Evolutionary conservation across 2,888 invertebrate species (phyloP).

Genomic region (Eumacrocentrus americanus): DNA sequence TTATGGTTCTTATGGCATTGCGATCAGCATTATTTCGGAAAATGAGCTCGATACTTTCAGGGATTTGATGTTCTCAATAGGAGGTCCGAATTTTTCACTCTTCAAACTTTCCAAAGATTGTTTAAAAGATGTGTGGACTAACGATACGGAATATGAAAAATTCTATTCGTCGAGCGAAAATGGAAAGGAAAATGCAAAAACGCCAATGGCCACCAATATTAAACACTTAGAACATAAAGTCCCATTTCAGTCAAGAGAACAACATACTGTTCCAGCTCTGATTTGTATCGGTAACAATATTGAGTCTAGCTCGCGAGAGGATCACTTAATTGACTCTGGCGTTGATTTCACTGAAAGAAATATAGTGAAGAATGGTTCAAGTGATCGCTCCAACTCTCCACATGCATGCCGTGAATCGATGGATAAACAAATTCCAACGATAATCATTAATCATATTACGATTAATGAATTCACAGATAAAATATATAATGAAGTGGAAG

Average conservation of each 20-base stretch:
- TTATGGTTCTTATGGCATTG: slow-evolving; percentile 85
- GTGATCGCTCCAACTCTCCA: too few relatives aligned
- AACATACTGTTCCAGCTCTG: not conserved
- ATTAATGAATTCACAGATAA: not conserved
- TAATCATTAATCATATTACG: too few relatives aligned
- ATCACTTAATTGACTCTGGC: too few relatives aligned
- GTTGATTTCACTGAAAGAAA: too few relatives aligned
- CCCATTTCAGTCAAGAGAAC: not conserved
- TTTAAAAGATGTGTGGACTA: slow-evolving; percentile 51
- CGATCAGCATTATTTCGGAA: slow-evolving; percentile 76
- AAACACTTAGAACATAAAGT: not conserved
- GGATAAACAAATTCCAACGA: too few relatives aligned
- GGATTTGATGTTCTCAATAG: slow-evolving; percentile 66
- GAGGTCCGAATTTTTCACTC: slow-evolving; percentile 64
- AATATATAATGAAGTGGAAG: not conserved
- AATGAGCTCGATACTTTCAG: slow-evolving; percentile 69
- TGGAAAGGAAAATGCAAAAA: not conserved
- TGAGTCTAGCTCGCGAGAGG: too few relatives aligned
- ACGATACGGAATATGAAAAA: not conserved
- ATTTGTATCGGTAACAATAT: too few relatives aligned
- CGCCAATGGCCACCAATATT: not conserved
- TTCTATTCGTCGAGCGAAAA: not conserved
- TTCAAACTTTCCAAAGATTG: slow-evolving; percentile 61
- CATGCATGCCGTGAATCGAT: too few relatives aligned
- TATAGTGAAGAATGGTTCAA: too few relatives aligned